Base-by-base conservation (phyloP, 2,888 invertebrate species). In the Lasioglossum villosulum region DNA sequence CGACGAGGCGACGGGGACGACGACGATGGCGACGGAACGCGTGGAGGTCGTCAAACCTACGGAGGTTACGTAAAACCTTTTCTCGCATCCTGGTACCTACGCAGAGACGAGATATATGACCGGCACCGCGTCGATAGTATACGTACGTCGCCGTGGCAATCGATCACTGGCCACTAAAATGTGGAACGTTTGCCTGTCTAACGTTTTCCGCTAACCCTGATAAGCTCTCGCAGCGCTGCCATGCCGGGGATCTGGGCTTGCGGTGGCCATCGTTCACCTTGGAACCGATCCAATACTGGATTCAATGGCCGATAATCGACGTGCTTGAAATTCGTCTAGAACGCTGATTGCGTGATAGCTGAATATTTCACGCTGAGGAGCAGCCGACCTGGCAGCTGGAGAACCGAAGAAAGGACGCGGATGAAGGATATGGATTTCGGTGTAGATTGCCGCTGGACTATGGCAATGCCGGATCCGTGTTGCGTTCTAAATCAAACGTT, bases 21-120 rank as follows among this genome's bases (percentile, higher is more conserved):
- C 23, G 66, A 19, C 66, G 66, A 34, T 5, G 37, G 78, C 82
- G 71, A 76, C 81, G 78, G 72, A 81, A 84, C 83, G 74, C 76
- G 87, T 84, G 75, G 87, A 83, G 90, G 90, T 89, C 89, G 84
- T 89, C 86, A 88, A 89, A 88, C 88, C 79, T 86, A 78, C 84
- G 76, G 78, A 86, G 81, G 81, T 89, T 89, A 86, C 89, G 89
- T 86, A 89, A 89, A 84, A 83, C 79, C 80, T 48, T 82, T 63
- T 78, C 52, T 82, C 45, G 73, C 85, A 82, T 89, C 83, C 85
- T 83, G 85, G 66, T 81, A 81, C 73, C 77, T 79, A 86, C 81
- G 79, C 87, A 59, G 79, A 56, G 77, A 48, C 48, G 70, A 85
- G 87, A 89, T 90, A 71, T 88, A 86, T 78, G 86, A 76, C 48